These are phyloP conservation scores for Caenorhabditis becei DNA, from an alignment of 2,888 invertebrate species.

Conservation along the genomic window DNA sequence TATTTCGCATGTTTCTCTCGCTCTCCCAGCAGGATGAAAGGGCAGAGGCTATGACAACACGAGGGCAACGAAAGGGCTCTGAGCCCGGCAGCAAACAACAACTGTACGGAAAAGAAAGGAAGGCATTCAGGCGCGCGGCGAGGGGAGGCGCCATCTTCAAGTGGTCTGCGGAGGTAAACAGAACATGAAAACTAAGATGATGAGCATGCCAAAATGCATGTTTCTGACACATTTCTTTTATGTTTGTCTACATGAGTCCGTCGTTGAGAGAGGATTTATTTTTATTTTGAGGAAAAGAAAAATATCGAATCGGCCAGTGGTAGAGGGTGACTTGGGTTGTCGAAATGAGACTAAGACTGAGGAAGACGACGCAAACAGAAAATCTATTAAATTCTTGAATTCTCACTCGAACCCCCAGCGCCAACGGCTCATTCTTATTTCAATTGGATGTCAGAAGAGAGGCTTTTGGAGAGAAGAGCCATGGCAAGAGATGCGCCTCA, in stretches of 20 bases:
- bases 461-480: background rate
- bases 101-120: slow-evolving; percentile 21
- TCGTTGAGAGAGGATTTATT: background rate
- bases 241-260: background rate
- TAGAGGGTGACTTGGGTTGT: background rate
- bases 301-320: background rate
- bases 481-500: background rate
- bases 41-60: background rate
- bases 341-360: too few species aligned
- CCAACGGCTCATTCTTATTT: slow-evolving; percentile 29
- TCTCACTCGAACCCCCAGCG: slow-evolving; percentile 6
- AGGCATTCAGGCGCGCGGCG: slow-evolving; percentile 2
- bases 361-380: slow-evolving; percentile 4
- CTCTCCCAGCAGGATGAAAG: slow-evolving; percentile 1
- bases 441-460: slow-evolving; percentile 13
- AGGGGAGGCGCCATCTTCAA: slow-evolving; percentile 43
- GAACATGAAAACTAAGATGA: slow-evolving; percentile 52
- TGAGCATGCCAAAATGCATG: slow-evolving; percentile 45
- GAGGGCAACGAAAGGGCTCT: background rate
- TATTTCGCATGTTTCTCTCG: slow-evolving; percentile 3
- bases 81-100: slow-evolving; percentile 47
- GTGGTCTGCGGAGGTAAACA: slow-evolving; percentile 51
- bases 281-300: background rate
- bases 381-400: slow-evolving; percentile 11
- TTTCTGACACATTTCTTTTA: slow-evolving; percentile 36